phyloP scores from a whole-genome alignment of 2,888 invertebrate genomes.

The Dasysyrphus albostriatus region DNA sequence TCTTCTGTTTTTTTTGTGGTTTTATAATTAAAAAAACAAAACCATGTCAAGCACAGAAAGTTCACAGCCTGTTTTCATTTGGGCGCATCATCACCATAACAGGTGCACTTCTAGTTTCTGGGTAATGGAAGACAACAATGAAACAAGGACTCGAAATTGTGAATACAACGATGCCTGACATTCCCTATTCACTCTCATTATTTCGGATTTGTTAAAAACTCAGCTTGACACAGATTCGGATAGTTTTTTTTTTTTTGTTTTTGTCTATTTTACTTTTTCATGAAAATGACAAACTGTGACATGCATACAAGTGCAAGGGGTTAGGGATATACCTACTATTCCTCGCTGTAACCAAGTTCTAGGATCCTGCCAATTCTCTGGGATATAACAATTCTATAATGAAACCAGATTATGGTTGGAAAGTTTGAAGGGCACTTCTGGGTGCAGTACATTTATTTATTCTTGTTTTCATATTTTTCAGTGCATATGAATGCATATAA shows the following conservation, averaged over 20 bases:
- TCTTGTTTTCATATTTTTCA: slow-evolving; percentile 24
- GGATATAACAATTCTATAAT: slow-evolving; percentile 62
- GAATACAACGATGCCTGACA: slow-evolving; percentile 48
- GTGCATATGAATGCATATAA: neutral
- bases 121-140: slow-evolving; percentile 39
- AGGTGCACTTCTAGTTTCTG: slow-evolving; percentile 9
- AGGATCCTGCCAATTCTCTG: slow-evolving; percentile 54
- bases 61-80: slow-evolving; percentile 49
- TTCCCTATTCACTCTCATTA: slow-evolving; percentile 59
- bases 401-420: slow-evolving; percentile 63
- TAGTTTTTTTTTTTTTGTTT: slow-evolving; percentile 15
- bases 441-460: neutral
- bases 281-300: slow-evolving; percentile 52
- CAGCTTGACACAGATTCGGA: slow-evolving; percentile 71
- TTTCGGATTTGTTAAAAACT: slow-evolving; percentile 67
- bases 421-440: slow-evolving; percentile 60
- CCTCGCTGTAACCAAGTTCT: slow-evolving; percentile 8
- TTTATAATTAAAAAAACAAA: slow-evolving; percentile 67
- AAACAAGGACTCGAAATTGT: slow-evolving; percentile 61
- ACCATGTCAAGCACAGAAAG: slow-evolving; percentile 70
- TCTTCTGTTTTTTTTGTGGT: slow-evolving; percentile 32
- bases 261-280: neutral
- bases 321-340: neutral
- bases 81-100: slow-evolving; percentile 12
- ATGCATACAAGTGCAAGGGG: slow-evolving; percentile 16